These are phyloP conservation scores for Agriopis leucophaearia DNA, from an alignment of 2,888 invertebrate genomes.

Conservation along the genomic window DNA sequence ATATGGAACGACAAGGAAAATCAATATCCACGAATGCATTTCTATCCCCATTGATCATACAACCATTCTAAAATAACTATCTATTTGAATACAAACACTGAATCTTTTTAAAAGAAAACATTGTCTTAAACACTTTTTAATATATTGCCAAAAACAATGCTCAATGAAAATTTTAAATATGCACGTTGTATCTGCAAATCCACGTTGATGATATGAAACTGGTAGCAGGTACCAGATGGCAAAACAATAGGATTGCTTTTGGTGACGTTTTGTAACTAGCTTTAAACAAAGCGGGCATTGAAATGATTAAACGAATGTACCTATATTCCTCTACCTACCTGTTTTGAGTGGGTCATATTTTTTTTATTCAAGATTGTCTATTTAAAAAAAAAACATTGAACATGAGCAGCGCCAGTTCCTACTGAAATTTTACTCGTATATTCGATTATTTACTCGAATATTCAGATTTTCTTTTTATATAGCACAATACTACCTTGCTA, in stretches of 20 bases:
- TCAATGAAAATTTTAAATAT: slow-evolving; percentile 3
- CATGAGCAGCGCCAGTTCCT: background rate
- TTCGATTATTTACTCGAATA: no score
- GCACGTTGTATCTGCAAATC: slow-evolving; percentile 16
- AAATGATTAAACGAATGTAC: slow-evolving; percentile 59
- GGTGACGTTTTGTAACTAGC: slow-evolving; percentile 45
- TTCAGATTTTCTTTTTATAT: no score
- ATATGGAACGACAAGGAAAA: slow-evolving; percentile 1
- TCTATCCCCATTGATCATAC: background rate
- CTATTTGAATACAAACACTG: slow-evolving; percentile 1
- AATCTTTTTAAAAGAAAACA: background rate
- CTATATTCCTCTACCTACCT: background rate
- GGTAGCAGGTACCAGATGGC: slow-evolving; percentile 13
- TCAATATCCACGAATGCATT: slow-evolving; percentile 23
- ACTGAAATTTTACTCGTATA: no score
- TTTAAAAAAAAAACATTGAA: no score
- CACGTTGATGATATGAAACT: slow-evolving; percentile 6
- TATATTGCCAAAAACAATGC: background rate
- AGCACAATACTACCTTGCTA: no score
- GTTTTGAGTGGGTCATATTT: background rate
- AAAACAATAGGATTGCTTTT: slow-evolving; percentile 55
- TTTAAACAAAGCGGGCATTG: slow-evolving; percentile 65
- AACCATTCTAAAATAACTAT: background rate
- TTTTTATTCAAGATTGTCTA: background rate
- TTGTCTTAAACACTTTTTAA: background rate